Conservation (phyloP, 1,140 invertebrate species). For the Rhynchophorus ferrugineus region DNA sequence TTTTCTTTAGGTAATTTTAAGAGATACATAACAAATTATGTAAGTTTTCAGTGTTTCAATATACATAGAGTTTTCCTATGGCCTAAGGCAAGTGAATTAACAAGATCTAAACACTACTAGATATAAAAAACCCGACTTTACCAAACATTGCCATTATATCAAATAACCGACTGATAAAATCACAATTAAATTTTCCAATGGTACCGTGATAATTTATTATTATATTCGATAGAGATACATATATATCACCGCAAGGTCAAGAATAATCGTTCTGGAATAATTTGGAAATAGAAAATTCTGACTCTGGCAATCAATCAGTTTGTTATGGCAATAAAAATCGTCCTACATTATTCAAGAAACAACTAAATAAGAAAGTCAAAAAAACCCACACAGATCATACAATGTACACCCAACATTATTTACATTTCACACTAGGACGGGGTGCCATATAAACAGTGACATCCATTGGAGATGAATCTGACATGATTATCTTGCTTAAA, state of each 20-base stretch:
- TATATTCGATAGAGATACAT: not conserved
- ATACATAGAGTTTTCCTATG: not conserved
- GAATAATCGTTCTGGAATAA: no score
- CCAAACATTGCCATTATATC: conserved; percentile 2
- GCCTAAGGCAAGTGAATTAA: not conserved
- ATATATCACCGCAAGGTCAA: no score
- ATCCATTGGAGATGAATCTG: not conserved
- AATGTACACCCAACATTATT: conserved; percentile 2
- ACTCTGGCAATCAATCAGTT: not conserved
- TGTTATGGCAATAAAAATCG: conserved; percentile 1
- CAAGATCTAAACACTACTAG: not conserved
- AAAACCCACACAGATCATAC: not conserved
- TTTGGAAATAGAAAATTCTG: not conserved
- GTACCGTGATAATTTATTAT: not conserved
- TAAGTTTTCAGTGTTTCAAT: not conserved
- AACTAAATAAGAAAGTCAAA: not conserved
- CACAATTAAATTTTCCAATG: not conserved
- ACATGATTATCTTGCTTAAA: not conserved
- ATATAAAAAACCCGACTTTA: conserved; percentile 6
- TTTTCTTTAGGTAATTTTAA: no score
- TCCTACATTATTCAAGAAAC: not conserved
- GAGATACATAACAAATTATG: no score
- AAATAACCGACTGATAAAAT: not conserved
- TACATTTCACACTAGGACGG: conserved; percentile 13
- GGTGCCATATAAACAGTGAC: not conserved